phyloP scores from a whole-genome alignment of 2,888 invertebrate species.

The Matsumyia berberina region DNA sequence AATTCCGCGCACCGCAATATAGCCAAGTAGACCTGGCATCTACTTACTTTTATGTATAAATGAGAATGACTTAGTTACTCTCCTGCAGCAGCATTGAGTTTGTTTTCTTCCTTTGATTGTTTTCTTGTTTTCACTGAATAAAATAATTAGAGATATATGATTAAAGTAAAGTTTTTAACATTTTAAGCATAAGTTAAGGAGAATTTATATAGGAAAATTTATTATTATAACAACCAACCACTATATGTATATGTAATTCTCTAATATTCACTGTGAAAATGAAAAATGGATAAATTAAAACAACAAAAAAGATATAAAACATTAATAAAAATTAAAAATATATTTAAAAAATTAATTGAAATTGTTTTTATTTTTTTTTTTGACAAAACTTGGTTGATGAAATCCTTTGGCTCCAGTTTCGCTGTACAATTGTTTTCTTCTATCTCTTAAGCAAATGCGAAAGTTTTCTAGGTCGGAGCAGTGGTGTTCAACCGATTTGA shows the following conservation, averaged over 20 bases:
- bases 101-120: slow-evolving; percentile 21
- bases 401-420: too few species aligned
- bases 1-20: slow-evolving; percentile 2
- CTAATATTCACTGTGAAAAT: slow-evolving; percentile 75
- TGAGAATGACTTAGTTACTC: slow-evolving; percentile 6
- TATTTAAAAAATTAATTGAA: slow-evolving; percentile 6
- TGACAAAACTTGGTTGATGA: too few species aligned
- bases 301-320: slow-evolving; percentile 27
- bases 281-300: slow-evolving; percentile 71
- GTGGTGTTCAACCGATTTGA: too few species aligned
- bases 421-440: too few species aligned
- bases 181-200: slow-evolving; percentile 71
- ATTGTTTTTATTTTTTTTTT: slow-evolving; percentile 1
- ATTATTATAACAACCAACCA: slow-evolving; percentile 66
- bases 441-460: too few species aligned
- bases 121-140: slow-evolving; percentile 48
- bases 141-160: slow-evolving; percentile 32
- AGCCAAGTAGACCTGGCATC: slow-evolving; percentile 17
- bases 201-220: slow-evolving; percentile 75
- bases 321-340: slow-evolving; percentile 62
- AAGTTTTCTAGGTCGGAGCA: too few species aligned
- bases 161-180: slow-evolving; percentile 54
- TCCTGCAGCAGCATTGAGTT: slow-evolving; percentile 6
- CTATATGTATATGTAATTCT: slow-evolving; percentile 70
- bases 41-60: slow-evolving; percentile 45